Conservation (phyloP, 2,797 vertebrate genomes). For the Macroramphosus scolopax region DNA sequence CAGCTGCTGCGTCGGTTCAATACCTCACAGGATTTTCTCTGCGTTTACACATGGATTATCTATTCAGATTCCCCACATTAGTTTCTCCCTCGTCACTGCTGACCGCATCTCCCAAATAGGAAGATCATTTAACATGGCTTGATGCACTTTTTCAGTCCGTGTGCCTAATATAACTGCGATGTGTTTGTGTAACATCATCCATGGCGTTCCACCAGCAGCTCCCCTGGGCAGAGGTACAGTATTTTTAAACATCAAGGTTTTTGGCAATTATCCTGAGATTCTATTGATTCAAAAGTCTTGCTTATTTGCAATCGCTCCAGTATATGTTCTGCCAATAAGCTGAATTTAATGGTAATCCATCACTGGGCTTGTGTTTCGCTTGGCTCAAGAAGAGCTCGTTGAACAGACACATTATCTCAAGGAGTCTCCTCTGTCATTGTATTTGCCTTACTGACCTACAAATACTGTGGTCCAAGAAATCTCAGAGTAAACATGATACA, state of each 20-base stretch:
- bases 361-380: conserved; percentile 33
- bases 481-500: conserved; percentile 2
- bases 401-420: conserved; percentile 17
- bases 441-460: conserved; percentile 32
- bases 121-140: no score
- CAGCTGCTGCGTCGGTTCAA: conserved; percentile 48
- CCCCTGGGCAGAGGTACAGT: conserved; percentile 21
- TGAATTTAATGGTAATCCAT: conserved; percentile 36
- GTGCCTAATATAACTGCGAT: no score
- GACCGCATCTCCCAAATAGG: conserved; percentile 21
- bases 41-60: conserved; percentile 59
- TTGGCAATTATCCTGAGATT: conserved; percentile 14
- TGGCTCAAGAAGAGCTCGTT: neutral
- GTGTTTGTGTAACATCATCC: conserved; percentile 31
- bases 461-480: conserved; percentile 9
- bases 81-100: conserved; percentile 23
- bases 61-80: conserved; percentile 32
- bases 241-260: conserved; percentile 29
- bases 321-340: neutral
- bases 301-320: conserved; percentile 4
- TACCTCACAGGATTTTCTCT: conserved; percentile 60
- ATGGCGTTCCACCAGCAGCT: conserved; percentile 27
- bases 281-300: conserved; percentile 30
- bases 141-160: no score
- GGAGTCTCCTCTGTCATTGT: conserved; percentile 1